A percentile compares a stretch with the other conserved stretches of the same genome.
Evolutionary conservation across 1,140 invertebrate genomes (phyloP).

Genomic region (Atopsyche davidsoni): DNA sequence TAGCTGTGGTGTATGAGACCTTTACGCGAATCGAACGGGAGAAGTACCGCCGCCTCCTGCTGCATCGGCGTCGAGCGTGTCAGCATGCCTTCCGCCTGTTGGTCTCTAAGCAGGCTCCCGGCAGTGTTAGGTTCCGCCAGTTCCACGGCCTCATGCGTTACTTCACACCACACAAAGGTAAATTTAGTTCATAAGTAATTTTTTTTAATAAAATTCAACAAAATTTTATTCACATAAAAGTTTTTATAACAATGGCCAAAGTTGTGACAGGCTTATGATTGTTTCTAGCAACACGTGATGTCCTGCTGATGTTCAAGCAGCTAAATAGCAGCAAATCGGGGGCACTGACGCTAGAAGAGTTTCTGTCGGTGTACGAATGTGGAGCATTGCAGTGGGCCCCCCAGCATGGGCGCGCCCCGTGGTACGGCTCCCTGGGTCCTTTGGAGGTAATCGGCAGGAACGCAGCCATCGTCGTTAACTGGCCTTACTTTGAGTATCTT

Average conservation of each 20-base stretch:
- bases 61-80: constrained; percentile 79
- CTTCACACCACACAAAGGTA: constrained; percentile 69
- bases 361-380: constrained; percentile 72
- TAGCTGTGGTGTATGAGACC: constrained; percentile 87
- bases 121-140: constrained; percentile 65
- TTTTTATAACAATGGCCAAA: neutral
- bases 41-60: constrained; percentile 77
- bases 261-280: constrained; percentile 6
- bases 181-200: constrained; percentile 29
- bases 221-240: neutral
- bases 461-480: constrained; percentile 58
- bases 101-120: constrained; percentile 65
- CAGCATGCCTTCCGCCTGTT: constrained; percentile 75
- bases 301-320: constrained; percentile 75
- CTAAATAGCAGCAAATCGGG: constrained; percentile 65
- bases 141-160: constrained; percentile 78
- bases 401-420: constrained; percentile 60
- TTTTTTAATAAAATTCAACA: neutral
- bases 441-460: constrained; percentile 57
- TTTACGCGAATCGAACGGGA: constrained; percentile 83
- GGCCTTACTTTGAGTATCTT: constrained; percentile 65
- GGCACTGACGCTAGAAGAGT: constrained; percentile 64
- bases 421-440: constrained; percentile 59
- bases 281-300: constrained; percentile 61
- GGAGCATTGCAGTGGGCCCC: constrained; percentile 67